A percentile compares a stretch with the other conserved stretches of the same genome.
Conservation (phyloP, 2,113 vertebrate genomes). For the Grammomys dolichurus region DNA sequence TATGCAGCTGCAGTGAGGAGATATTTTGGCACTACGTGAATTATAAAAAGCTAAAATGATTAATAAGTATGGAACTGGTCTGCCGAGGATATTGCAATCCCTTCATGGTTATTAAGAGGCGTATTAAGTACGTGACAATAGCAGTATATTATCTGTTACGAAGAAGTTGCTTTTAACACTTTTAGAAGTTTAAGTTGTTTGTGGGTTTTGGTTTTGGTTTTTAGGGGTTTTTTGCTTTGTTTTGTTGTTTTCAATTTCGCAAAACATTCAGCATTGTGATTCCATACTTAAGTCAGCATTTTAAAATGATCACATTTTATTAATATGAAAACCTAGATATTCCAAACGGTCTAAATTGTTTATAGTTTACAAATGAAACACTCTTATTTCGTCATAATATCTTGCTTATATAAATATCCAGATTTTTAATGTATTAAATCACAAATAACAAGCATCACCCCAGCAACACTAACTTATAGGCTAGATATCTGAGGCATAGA, state of each 20-base stretch:
- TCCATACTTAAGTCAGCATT: conserved; percentile 10
- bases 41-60: conserved; percentile 79
- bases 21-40: conserved; percentile 73
- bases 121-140: conserved; percentile 69
- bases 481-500: neutral
- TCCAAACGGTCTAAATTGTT: neutral
- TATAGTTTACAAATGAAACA: neutral
- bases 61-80: conserved; percentile 76
- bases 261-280: conserved; percentile 40
- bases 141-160: conserved; percentile 62
- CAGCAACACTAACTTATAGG: neutral
- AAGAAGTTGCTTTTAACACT: conserved; percentile 57
- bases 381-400: neutral
- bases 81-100: conserved; percentile 66
- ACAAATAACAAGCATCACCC: conserved; percentile 5
- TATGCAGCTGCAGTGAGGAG: conserved; percentile 79
- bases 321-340: neutral
- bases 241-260: neutral
- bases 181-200: conserved; percentile 9
- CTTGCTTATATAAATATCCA: neutral
- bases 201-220: neutral
- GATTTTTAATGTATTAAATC: conserved; percentile 13
- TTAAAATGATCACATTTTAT: neutral
- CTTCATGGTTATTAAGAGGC: conserved; percentile 71
- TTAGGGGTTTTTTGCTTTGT: neutral